Evolutionary conservation across 2,797 vertebrate species (phyloP), one percentile per base, ranked within the genome.

Genomic region (Phalloptychus januarius): DNA sequence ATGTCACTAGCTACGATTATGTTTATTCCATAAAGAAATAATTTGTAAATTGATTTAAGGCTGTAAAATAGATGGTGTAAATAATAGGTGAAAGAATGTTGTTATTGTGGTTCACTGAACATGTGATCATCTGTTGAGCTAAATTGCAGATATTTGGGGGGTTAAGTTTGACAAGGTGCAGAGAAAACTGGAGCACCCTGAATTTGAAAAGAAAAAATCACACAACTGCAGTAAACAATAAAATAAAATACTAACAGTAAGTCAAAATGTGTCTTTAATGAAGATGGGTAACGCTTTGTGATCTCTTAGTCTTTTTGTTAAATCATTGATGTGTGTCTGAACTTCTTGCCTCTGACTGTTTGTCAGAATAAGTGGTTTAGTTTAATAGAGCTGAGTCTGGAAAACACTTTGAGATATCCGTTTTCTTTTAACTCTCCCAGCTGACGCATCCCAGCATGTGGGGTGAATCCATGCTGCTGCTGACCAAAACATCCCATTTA

Each of bases 401-500:
- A 79, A 82, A 81, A 79, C 48, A 75, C 56, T 71, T 74, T 82
- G n/a, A n/a, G 67, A 86, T 63, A 78, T 76, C 23, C 11, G 2
- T 71, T 77, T 83, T 81, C 77, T 85, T 71, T 80, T 46, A 48
- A 82, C 71, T 78, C 76, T 80, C 56, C 75, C 45, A 50, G 73
- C 80, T 38, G 72, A 74, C 72, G 85, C 71, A 78, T 87, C 78
- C 36, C 85, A 83, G 85, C 84, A 83, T 84, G 79, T 78, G 77
- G 78, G 56, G 74, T 50, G 76, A 67, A 82, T 78, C 69, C 79
- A 77, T 54, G 81, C 78, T 75, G 85, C 67, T 83, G 65, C 45
- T 75, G 36, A 80, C 73, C 61, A 72, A 83, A 83, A 76, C 16
- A 71, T 36, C 12, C 65, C 54, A 63, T 84, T 82, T 76, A 74